phyloP scores from a whole-genome alignment of 2,888 invertebrate genomes.

The Dorcus hopei region DNA sequence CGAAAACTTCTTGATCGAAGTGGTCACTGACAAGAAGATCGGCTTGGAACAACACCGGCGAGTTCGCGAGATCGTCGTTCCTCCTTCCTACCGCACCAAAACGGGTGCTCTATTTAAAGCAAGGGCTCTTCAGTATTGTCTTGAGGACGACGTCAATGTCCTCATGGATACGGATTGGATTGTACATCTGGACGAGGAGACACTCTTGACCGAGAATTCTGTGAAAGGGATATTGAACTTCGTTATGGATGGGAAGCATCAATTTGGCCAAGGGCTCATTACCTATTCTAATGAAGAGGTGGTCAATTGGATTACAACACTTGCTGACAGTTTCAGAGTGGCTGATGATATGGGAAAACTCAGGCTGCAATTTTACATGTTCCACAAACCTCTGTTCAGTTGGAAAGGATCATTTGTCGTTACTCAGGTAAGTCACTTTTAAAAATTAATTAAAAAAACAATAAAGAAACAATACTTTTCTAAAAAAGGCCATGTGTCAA shows the following conservation, averaged over 20 bases:
- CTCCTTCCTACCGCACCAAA: constrained; percentile 80
- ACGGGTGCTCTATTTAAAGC: constrained; percentile 93
- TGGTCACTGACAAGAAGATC: constrained; percentile 88
- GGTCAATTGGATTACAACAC: constrained; percentile 94
- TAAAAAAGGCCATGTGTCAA: too few species aligned
- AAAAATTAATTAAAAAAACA: too few species aligned
- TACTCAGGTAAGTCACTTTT: constrained; percentile 67
- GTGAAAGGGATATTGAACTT: constrained; percentile 90
- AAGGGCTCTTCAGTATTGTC: constrained; percentile 90
- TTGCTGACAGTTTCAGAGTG: constrained; percentile 93
- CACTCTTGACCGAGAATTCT: constrained; percentile 87
- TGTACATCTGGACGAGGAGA: constrained; percentile 97
- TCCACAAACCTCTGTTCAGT: constrained; percentile 93
- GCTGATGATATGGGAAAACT: constrained; percentile 98
- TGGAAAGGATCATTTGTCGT: constrained; percentile 99
- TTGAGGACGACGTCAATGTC: constrained; percentile 85
- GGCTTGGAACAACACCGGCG: constrained; percentile 74
- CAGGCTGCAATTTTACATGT: constrained; percentile 85
- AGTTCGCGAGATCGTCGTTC: constrained; percentile 86
- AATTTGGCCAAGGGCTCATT: constrained; percentile 93
- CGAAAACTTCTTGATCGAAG: constrained; percentile 94
- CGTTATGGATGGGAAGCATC: constrained; percentile 89
- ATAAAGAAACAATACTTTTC: too few species aligned
- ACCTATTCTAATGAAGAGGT: constrained; percentile 96
- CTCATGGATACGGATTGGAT: constrained; percentile 90